These are phyloP conservation scores for Lepus americanus DNA, from an alignment of 2,113 vertebrate genomes.

Conservation along the genomic window DNA sequence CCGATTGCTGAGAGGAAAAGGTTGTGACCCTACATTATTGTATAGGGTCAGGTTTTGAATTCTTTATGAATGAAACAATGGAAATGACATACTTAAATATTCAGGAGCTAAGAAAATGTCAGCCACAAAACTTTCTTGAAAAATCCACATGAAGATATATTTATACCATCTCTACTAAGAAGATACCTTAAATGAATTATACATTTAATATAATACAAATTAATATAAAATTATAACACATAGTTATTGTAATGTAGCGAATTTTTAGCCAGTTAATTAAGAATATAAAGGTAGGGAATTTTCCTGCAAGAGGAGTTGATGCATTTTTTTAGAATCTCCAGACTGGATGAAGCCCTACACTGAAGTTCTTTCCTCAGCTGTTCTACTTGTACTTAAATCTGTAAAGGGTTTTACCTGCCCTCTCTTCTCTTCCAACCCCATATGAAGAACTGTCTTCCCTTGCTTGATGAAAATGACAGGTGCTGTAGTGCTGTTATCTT, in stretches of 20 bases:
- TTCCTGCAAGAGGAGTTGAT: neutral
- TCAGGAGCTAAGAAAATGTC: conserved; percentile 29
- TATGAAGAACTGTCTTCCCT: neutral
- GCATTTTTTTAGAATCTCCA: neutral
- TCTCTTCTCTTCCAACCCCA: neutral
- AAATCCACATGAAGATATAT: neutral
- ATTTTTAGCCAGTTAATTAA: neutral
- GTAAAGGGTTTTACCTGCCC: neutral
- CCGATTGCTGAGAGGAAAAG: conserved; percentile 9
- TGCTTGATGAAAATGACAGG: neutral
- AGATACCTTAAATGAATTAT: neutral
- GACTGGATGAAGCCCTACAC: neutral
- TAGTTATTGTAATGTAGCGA: neutral
- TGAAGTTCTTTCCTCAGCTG: neutral
- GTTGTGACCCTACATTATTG: neutral
- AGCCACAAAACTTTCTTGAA: conserved; percentile 21
- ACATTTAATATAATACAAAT: neutral
- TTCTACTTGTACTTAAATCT: neutral
- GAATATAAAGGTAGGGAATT: neutral
- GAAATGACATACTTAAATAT: conserved; percentile 13
- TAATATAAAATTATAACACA: neutral
- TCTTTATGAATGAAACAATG: neutral
- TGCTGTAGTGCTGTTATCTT: neutral
- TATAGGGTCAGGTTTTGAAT: neutral
- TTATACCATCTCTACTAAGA: neutral